These are phyloP conservation scores for Lepidocyrtinus sp. DNA, from an alignment of 2,888 invertebrate species.

Conservation along the genomic window DNA sequence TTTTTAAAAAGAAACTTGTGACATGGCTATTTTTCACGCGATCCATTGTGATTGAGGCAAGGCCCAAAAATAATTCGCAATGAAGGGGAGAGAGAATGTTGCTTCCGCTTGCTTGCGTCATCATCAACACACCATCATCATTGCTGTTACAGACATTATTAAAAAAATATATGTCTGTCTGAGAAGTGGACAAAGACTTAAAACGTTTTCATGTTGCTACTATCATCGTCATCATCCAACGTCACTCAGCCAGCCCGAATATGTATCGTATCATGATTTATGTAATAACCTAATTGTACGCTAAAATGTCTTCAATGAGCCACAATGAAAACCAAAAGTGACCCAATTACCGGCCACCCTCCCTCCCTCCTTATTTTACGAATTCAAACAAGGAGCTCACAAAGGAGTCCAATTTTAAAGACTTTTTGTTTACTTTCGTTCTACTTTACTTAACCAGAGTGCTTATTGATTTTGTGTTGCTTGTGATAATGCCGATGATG, in stretches of 20 bases:
- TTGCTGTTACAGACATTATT: slow-evolving; percentile 42
- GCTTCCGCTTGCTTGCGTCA: slow-evolving; percentile 26
- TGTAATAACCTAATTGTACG: not conserved
- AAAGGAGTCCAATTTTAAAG: slow-evolving; percentile 3
- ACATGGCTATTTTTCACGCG: not conserved
- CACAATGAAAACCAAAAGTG: slow-evolving; percentile 31
- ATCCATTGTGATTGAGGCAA: not conserved
- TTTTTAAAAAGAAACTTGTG: not conserved
- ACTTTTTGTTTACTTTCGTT: slow-evolving; percentile 11
- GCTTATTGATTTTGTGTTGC: slow-evolving; percentile 10
- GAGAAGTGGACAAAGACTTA: not conserved
- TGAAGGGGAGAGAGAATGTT: not conserved
- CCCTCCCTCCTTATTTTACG: slow-evolving; percentile 9
- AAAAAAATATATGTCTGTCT: slow-evolving; percentile 13
- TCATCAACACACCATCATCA: slow-evolving; percentile 2
- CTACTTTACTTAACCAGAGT: slow-evolving; percentile 9
- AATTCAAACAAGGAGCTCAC: not conserved
- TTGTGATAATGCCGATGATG: slow-evolving; percentile 1
- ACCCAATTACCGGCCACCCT: slow-evolving; percentile 39
- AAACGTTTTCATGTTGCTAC: not conserved
- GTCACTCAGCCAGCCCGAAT: not conserved
- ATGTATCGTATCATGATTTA: not conserved
- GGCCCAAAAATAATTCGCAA: not conserved
- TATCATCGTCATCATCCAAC: not conserved
- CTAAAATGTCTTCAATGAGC: slow-evolving; percentile 16